Evolutionary conservation across 2,113 vertebrate genomes (phyloP).

Genomic region (Lampris incognitus): DNA sequence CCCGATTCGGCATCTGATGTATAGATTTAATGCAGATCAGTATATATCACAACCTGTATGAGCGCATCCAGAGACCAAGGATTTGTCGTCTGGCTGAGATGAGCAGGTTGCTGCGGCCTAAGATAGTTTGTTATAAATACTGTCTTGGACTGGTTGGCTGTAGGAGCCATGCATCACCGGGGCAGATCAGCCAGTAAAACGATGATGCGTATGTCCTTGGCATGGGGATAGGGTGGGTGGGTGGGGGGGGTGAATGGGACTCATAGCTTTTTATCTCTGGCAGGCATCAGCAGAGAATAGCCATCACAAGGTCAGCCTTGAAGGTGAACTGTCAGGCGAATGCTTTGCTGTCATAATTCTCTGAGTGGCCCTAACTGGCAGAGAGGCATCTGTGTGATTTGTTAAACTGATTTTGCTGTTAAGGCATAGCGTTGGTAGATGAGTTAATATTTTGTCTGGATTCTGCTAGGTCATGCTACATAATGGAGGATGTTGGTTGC

Average conservation of each 20-base stretch:
- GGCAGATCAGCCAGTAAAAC: slow-evolving; percentile 75
- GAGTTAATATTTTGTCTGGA: slow-evolving; percentile 35
- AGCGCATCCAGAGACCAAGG: slow-evolving; percentile 48
- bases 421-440: slow-evolving; percentile 32
- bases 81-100: slow-evolving; percentile 29
- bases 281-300: slow-evolving; percentile 71
- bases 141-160: slow-evolving; percentile 66
- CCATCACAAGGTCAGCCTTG: slow-evolving; percentile 68
- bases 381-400: slow-evolving; percentile 48
- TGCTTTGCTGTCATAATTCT: slow-evolving; percentile 61
- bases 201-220: slow-evolving; percentile 78
- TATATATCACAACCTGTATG: slow-evolving; percentile 21
- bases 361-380: slow-evolving; percentile 41
- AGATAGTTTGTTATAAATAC: slow-evolving; percentile 71
- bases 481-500: neutral
- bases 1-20: too few species aligned
- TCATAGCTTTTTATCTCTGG: slow-evolving; percentile 75
- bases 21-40: slow-evolving; percentile 23
- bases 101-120: slow-evolving; percentile 63
- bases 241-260: slow-evolving; percentile 44
- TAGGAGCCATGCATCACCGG: slow-evolving; percentile 76
- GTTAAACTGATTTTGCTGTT: slow-evolving; percentile 27
- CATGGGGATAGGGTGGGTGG: slow-evolving; percentile 9
- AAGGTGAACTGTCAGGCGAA: slow-evolving; percentile 72
- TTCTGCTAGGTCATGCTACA: slow-evolving; percentile 31